These are phyloP conservation scores for Hormiphora californensis DNA, from an alignment of 37 sponge, comb jelly and placozoan species.

Conservation along the genomic window DNA sequence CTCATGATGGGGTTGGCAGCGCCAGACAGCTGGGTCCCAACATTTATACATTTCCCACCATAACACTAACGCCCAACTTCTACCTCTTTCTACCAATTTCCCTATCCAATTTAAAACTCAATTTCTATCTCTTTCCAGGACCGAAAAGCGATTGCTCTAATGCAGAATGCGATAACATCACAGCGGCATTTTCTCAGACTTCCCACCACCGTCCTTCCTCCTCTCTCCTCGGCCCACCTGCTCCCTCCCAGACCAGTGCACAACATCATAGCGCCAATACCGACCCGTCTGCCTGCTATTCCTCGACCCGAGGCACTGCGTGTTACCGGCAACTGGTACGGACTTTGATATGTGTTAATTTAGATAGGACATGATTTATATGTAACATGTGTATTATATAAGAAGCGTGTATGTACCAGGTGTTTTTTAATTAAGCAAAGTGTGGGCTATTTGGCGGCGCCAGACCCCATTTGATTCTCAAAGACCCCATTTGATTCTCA, in stretches of 20 bases:
- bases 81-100: neutral
- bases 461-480: too few species aligned
- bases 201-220: slow-evolving; percentile 18
- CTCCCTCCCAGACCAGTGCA: slow-evolving; percentile 43
- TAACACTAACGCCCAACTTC: neutral
- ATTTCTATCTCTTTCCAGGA: neutral
- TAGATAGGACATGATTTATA: neutral
- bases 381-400: neutral
- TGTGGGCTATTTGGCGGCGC: too few species aligned
- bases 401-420: too few species aligned
- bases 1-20: too few species aligned
- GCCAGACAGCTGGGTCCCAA: too few species aligned
- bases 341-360: neutral
- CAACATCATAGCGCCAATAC: slow-evolving; percentile 48
- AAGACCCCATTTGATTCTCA: too few species aligned
- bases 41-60: neutral
- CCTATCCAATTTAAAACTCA: neutral
- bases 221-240: neutral
- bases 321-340: slow-evolving; percentile 10
- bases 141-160: slow-evolving; percentile 48
- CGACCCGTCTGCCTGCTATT: slow-evolving; percentile 10
- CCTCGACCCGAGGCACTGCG: neutral
- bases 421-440: too few species aligned
- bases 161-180: slow-evolving; percentile 50
- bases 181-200: neutral